Evolutionary conservation across 2,797 vertebrate genomes (phyloP).

Genomic region (Tragopan temminckii): DNA sequence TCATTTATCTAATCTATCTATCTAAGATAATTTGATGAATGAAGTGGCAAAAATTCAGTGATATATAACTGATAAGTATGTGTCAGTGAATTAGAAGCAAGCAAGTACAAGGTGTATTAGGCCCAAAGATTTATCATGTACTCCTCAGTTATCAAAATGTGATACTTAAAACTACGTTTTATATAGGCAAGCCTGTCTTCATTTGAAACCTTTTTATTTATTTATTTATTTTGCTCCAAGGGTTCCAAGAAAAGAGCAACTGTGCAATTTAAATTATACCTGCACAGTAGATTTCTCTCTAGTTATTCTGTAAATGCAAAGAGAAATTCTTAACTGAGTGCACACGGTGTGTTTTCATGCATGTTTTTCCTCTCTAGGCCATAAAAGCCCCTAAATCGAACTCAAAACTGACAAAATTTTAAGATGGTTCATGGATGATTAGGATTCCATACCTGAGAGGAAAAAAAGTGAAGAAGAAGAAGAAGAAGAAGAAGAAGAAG

Average conservation of each 20-base stretch:
- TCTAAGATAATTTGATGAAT: background rate
- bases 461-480: background rate
- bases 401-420: background rate
- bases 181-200: background rate
- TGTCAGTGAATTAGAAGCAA: background rate
- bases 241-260: background rate
- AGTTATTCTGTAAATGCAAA: background rate
- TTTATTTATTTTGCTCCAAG: background rate
- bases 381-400: background rate
- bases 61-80: background rate
- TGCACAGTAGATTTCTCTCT: background rate
- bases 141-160: background rate
- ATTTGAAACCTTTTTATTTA: background rate
- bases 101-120: background rate
- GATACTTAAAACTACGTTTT: background rate
- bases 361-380: background rate
- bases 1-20: background rate
- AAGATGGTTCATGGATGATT: background rate
- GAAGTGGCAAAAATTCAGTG: background rate
- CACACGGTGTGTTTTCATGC: background rate
- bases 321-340: background rate
- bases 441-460: background rate
- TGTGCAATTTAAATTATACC: background rate
- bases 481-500: too few relatives aligned
- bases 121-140: background rate